Percentiles rank a stretch among this genome's conserved stretches.
Conservation (phyloP, 2,888 invertebrate species). For the Barypeithes pellucidus region DNA sequence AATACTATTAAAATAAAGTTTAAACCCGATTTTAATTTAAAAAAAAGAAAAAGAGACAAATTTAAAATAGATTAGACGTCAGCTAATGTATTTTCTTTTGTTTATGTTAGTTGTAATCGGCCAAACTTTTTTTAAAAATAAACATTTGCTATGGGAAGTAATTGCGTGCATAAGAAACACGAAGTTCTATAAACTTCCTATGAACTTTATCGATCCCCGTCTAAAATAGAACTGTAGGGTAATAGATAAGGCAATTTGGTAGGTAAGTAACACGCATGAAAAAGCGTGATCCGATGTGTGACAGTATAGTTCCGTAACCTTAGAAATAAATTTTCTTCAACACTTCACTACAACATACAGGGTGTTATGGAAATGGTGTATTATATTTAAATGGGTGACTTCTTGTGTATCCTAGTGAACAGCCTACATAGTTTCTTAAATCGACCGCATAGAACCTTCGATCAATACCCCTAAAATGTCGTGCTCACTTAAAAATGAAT, state of each 20-base stretch:
- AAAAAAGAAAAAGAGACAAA: background rate
- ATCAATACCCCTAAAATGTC: no score
- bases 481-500: no score
- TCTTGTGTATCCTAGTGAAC: no score
- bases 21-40: background rate
- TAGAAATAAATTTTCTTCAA: no score
- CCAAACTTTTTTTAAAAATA: background rate
- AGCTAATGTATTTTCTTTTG: background rate
- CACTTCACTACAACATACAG: no score
- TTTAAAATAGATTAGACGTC: background rate
- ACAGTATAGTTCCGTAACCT: background rate
- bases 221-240: background rate
- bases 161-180: conserved; percentile 9
- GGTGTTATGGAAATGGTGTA: no score
- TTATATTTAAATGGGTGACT: no score
- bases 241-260: background rate
- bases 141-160: background rate
- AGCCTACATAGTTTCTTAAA: no score
- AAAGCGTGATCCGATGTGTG: background rate
- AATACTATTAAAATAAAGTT: background rate
- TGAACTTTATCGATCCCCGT: conserved; percentile 8
- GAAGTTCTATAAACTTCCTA: background rate
- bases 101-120: background rate
- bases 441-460: no score
- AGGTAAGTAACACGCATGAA: background rate